Evolutionary conservation across 2,113 vertebrate species (phyloP).

Genomic region (Dipodomys merriami): DNA sequence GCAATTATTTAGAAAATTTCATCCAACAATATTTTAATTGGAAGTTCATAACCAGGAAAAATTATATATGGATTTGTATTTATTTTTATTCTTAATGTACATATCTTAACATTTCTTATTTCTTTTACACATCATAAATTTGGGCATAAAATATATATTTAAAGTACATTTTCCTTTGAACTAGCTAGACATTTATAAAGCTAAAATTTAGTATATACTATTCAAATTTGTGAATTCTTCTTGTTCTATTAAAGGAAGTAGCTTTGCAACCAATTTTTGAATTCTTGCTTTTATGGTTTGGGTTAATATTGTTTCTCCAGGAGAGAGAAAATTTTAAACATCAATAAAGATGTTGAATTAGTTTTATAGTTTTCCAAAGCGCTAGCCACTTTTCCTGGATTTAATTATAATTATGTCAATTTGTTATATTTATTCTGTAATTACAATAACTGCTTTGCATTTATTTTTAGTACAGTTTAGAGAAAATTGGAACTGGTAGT

Average conservation of each 20-base stretch:
- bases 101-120: not conserved
- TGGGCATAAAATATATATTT: not conserved
- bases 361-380: slow-evolving; percentile 69
- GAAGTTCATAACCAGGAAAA: not conserved
- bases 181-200: not conserved
- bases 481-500: not conserved
- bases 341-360: slow-evolving; percentile 53
- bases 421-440: slow-evolving; percentile 81
- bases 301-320: slow-evolving; percentile 31
- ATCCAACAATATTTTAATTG: not conserved
- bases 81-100: not conserved
- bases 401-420: slow-evolving; percentile 81
- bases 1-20: not conserved
- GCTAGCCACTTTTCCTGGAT: slow-evolving; percentile 70
- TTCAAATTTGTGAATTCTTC: not conserved
- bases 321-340: not conserved
- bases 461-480: slow-evolving; percentile 69
- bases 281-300: not conserved
- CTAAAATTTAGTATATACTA: not conserved
- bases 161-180: not conserved
- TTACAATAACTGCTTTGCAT: slow-evolving; percentile 70
- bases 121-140: not conserved
- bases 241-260: not conserved
- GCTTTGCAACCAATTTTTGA: not conserved
- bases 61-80: not conserved